Base-by-base conservation (phyloP, 1,140 invertebrate genomes). In the Temnothorax nylanderi region DNA sequence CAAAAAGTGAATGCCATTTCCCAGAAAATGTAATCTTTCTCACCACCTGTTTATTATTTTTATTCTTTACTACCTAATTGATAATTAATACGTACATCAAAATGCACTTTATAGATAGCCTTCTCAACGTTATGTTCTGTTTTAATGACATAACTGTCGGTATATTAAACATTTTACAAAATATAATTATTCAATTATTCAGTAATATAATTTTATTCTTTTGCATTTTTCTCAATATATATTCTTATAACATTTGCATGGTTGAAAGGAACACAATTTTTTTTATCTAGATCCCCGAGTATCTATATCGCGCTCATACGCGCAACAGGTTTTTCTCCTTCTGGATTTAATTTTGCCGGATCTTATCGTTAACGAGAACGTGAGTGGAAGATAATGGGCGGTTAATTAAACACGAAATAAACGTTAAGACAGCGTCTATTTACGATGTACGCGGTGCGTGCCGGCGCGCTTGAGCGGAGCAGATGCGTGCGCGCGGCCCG, bases 401-500 rank as follows among this genome's bases (percentile, higher is more conserved):
- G 90, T 89, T 93, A 93, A 93, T 93, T 93, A 93, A 93, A 93
- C 92, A 89, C 90, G 89, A 91, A 93, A 93, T 91, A 91, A 91
- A 93, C 88, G 89, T 88, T 89, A 88, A 88, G 85, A 80, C 89
- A 84, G 69, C 80, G 41, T 75, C 26, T 72, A 44, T 84, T 84
- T 84, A 84, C 32, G 69, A 84, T 32, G 69, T 21, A 51, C 60
- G 78, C 64, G 13, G n/a, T 81, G 77, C 77, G 77, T 81, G 64
- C 47, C 44, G 74, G 56, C 18, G 32, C 44, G 49, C 49, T 65
- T 26, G 54, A 47, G 51, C 58, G 60, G 47, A 75, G 87, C 78
- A 85, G 65, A 88, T 78, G 86, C 72, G 37, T 44, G 49, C n/a
- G 37, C 69, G 74, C 74, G 71, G 41, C 47, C 26, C 34, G 49